Evolutionary conservation across 2,113 vertebrate genomes (phyloP), one percentile per base, ranked within the genome.

Genomic region (Pavo muticus): DNA sequence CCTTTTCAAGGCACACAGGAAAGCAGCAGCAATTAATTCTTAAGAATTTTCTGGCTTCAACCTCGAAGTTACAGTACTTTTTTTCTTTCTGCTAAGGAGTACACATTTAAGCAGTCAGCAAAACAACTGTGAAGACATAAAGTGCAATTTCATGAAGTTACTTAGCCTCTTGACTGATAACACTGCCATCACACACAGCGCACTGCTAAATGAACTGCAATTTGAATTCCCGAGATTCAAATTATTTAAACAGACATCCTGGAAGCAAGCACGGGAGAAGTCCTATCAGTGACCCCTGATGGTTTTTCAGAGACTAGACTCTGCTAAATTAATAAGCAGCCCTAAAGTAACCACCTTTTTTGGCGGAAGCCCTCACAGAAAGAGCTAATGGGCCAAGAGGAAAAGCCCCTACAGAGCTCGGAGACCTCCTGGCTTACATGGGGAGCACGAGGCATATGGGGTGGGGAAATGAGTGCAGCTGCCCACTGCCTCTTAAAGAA

Each of bases 181-280:
- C 1, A 0, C 42, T 52, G 70, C 83, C 80, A 81, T 25, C 56
- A 21, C 10, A 50, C 59, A 10, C 79, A 32, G 67, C 0, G 1
- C 9, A 2, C 27, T 19, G 82, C 72, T 3, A 60, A 83, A 88
- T 35, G 75, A 83, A 67, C 74, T 50, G 48, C 59, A 79, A 18
- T 45, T 29, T 42, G 45, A 88, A 93, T 88, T 88, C 86, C 84
- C 6, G 8, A 86, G 79, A 59, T 50, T 59, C 68, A 63, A 45
- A 85, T 83, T 74, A 86, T 64, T 93, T 73, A 59, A 93, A 63
- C 87, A 91, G 86, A 84, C 69, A 64, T 54, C 90, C 60, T 64
- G 88, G 68, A 84, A 91, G 90, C 78, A 82, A 89, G 72, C 25
- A 68, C 29, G 74, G 39, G 29, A 86, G 81, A 61, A 91, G 74